Evolutionary conservation across 2,113 vertebrate genomes (phyloP), one percentile per base, ranked within the genome.

Genomic region (Dissostichus mawsoni): DNA sequence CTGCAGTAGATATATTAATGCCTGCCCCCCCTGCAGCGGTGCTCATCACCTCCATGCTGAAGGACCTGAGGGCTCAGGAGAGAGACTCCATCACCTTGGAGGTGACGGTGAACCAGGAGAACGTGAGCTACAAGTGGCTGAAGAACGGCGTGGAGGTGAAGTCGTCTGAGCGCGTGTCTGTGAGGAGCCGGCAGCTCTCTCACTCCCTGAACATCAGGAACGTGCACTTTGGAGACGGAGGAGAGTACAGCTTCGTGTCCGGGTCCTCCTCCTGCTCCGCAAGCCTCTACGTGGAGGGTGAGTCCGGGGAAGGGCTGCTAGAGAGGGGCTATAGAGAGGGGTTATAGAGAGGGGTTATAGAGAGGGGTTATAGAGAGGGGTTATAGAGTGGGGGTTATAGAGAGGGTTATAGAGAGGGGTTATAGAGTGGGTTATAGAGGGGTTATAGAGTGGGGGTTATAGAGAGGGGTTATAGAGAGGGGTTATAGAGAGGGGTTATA

Each of bases 71-170:
- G 61, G 98, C 98, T 33, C 96, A 99, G 94, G 98, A 99, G 90
- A 97, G 97, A 88, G 98, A 99, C 87, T 98, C 97, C 20, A 97
- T 99, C 87, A 99, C 98, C 52, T 99, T 99, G 84, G 98, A 99
- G 93, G 97, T 99, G 76, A 99, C 97, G 0, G 97, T 99, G 70
- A 99, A 99, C 92, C 95, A 98, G 69, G 98, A 99, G 94, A 97
- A 97, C 66, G 95, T 99, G 83, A 97, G 96, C 66, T 99, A 98
- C 90, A 99, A 99, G 80, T 99, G 98, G 98, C 92, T 99, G 63
- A 99, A 99, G 93, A 99, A 99, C 14, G 98, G 98, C 0, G 93
- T 99, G 81, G 98, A 99, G 93, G 97, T 99, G 74, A 97, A 96
- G 89, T 99, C 98, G 0, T 98, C 97, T 0, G 98, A 99, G 76